Evolutionary conservation across 2,888 invertebrate genomes (phyloP).

Genomic region (Harpalus rubripes): DNA sequence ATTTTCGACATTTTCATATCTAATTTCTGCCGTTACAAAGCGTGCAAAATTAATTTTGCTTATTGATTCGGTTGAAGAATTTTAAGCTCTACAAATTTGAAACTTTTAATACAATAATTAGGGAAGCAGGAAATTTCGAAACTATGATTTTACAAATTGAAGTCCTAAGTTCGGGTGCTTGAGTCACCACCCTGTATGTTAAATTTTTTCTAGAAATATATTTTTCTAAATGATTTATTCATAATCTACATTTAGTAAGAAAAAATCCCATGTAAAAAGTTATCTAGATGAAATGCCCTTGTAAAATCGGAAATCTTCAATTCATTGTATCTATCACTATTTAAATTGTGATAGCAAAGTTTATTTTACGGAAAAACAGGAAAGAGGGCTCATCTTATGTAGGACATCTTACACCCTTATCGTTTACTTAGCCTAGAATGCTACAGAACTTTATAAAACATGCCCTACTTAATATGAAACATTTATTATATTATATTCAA

Average conservation of each 20-base stretch:
- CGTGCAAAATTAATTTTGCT: too few species aligned
- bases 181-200: not conserved
- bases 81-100: too few species aligned
- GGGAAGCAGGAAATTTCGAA: too few species aligned
- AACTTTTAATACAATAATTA: too few species aligned
- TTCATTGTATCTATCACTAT: slow-evolving; percentile 48
- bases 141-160: too few species aligned
- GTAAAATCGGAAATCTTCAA: slow-evolving; percentile 35
- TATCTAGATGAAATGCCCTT: slow-evolving; percentile 34
- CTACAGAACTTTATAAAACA: slow-evolving; percentile 7
- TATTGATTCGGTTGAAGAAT: too few species aligned
- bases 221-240: not conserved
- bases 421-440: not conserved
- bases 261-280: slow-evolving; percentile 26
- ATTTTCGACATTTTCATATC: too few species aligned
- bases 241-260: not conserved
- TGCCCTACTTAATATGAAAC: not conserved
- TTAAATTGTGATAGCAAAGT: slow-evolving; percentile 62
- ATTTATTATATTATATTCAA: not conserved
- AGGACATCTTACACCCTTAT: slow-evolving; percentile 40
- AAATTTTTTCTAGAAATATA: not conserved
- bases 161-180: too few species aligned
- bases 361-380: slow-evolving; percentile 48
- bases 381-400: slow-evolving; percentile 17
- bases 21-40: too few species aligned